phyloP scores from a whole-genome alignment of 2,113 vertebrate species.

The Phalacrocorax carbo region DNA sequence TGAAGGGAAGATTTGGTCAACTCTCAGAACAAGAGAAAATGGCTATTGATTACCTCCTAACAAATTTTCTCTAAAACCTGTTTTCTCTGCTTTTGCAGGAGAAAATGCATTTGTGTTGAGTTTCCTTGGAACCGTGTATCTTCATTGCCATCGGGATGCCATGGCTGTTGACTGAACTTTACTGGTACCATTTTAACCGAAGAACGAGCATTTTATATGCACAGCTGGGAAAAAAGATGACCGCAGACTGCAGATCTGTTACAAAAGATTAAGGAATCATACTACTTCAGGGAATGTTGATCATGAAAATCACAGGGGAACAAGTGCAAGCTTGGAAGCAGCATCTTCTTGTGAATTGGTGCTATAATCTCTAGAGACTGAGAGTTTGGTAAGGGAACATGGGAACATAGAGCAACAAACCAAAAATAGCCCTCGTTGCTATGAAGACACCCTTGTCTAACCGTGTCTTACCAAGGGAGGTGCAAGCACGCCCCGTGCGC shows the following conservation, averaged over 20 bases:
- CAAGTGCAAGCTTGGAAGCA: neutral
- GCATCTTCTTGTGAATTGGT: neutral
- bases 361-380: neutral
- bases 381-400: neutral
- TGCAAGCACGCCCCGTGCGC: accelerated
- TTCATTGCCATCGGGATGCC: neutral
- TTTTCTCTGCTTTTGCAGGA: conserved; percentile 61
- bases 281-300: neutral
- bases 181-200: neutral
- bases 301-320: neutral
- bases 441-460: neutral
- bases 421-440: neutral
- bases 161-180: neutral
- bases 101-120: neutral
- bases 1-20: neutral
- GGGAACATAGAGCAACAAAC: neutral
- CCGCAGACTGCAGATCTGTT: neutral
- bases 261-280: neutral
- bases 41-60: conserved; percentile 25
- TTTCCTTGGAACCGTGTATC: neutral
- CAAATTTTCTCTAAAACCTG: conserved; percentile 19
- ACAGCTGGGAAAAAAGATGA: neutral
- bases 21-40: conserved; percentile 51
- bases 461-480: neutral
- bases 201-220: neutral